These are phyloP conservation scores for Mionectes olivaceus DNA, from an alignment of 2,797 vertebrate genomes.

Conservation along the genomic window DNA sequence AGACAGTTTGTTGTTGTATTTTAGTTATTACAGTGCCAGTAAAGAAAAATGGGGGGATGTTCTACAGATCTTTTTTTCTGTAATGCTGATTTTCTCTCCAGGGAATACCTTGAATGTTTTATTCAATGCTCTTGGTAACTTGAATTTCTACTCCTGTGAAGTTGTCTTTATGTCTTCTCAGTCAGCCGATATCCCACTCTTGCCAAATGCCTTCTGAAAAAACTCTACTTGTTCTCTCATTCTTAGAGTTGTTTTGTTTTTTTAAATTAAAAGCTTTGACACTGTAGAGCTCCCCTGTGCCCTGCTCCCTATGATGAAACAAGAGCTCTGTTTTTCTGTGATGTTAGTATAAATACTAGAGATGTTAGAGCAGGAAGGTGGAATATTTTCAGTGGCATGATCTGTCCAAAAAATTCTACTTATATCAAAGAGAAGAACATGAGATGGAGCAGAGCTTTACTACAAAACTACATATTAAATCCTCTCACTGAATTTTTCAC, in stretches of 20 bases:
- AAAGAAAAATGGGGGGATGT: background rate
- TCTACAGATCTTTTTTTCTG: background rate
- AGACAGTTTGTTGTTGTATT: background rate
- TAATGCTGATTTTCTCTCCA: background rate
- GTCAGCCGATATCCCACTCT: background rate
- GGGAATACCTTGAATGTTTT: background rate
- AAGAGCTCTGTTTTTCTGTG: background rate
- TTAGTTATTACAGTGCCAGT: background rate
- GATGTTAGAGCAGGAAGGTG: background rate
- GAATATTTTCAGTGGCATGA: background rate
- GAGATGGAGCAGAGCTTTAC: background rate
- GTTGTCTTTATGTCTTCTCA: background rate
- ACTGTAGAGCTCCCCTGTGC: background rate
- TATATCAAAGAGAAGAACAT: background rate
- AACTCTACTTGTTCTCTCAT: background rate
- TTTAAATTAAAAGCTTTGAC: background rate
- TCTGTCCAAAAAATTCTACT: background rate
- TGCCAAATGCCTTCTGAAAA: background rate
- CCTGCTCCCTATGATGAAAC: background rate
- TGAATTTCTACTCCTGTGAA: background rate
- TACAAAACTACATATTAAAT: background rate
- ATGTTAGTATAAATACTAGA: background rate
- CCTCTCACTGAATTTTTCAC: background rate
- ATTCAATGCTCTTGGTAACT: background rate
- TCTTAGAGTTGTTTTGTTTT: background rate